These are phyloP conservation scores for Salarias fasciatus DNA, from an alignment of 2,797 vertebrate genomes.

Conservation along the genomic window DNA sequence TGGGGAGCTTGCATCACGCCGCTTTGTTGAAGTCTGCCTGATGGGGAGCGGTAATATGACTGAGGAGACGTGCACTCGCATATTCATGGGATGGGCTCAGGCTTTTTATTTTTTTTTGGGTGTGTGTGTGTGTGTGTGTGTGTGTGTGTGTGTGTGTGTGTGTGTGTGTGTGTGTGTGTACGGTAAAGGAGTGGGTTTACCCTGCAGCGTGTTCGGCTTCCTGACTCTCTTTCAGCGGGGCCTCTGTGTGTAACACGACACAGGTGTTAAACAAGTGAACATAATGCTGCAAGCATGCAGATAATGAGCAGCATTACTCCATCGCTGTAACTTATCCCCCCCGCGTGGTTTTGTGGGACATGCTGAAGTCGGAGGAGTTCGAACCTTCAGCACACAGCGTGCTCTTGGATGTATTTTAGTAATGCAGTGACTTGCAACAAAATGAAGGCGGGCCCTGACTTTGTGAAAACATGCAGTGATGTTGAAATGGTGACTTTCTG, in stretches of 20 bases:
- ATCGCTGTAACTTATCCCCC: constrained; percentile 15
- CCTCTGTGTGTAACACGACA: constrained; percentile 26
- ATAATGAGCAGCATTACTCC: constrained; percentile 10
- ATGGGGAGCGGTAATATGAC: constrained; percentile 43
- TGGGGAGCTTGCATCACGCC: constrained; percentile 30
- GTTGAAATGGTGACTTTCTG: neutral
- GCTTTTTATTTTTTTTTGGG: constrained; percentile 29
- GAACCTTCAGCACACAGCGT: neutral
- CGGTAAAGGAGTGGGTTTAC: constrained; percentile 40
- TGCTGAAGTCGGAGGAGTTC: constrained; percentile 10
- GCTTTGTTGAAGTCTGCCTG: constrained; percentile 40
- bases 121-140: too few relatives aligned
- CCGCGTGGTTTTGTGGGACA: neutral
- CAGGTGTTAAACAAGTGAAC: constrained; percentile 18
- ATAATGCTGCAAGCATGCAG: constrained; percentile 3
- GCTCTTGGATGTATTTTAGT: neutral
- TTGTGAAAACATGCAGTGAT: too few relatives aligned
- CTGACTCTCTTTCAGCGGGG: constrained; percentile 19
- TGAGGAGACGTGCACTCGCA: constrained; percentile 23
- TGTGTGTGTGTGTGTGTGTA: too few relatives aligned
- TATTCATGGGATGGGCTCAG: constrained; percentile 17
- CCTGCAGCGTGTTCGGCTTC: constrained; percentile 25
- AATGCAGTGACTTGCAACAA: neutral
- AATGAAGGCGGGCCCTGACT: too few relatives aligned
- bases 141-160: too few relatives aligned